Percentiles rank a stretch among this genome's conserved stretches.
These are phyloP conservation scores for Noctua fimbriata DNA, from an alignment of 2,888 invertebrate genomes.

Conservation along the genomic window DNA sequence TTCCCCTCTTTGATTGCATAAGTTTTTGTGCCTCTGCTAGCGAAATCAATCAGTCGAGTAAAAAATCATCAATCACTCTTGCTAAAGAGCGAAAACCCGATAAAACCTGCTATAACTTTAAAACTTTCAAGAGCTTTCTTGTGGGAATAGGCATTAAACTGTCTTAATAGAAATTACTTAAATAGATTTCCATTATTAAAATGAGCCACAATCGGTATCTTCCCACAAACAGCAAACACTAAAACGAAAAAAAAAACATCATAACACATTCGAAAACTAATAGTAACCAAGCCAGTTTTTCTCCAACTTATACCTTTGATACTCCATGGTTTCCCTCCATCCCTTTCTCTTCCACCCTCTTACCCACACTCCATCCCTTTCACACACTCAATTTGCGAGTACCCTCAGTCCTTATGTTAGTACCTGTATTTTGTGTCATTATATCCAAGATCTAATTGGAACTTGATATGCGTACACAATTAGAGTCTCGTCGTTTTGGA, in stretches of 20 bases:
- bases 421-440: constrained; percentile 79
- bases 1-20: not conserved
- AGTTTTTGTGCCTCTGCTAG: not conserved
- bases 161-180: not conserved
- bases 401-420: constrained; percentile 43
- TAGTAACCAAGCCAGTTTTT: constrained; percentile 41
- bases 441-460: constrained; percentile 86
- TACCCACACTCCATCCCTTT: constrained; percentile 38
- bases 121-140: too few species aligned
- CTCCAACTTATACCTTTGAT: constrained; percentile 36
- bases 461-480: constrained; percentile 88
- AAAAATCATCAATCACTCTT: not conserved
- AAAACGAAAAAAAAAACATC: constrained; percentile 18
- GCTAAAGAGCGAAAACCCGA: not conserved
- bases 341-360: constrained; percentile 35
- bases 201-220: not conserved
- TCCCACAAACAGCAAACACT: not conserved
- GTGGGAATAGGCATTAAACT: not conserved
- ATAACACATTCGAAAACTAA: constrained; percentile 17
- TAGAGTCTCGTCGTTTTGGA: constrained; percentile 82
- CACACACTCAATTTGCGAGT: constrained; percentile 63
- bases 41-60: not conserved
- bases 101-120: too few species aligned
- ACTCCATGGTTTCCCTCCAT: constrained; percentile 29
- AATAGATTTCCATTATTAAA: not conserved